Conservation (phyloP, 2,888 invertebrate genomes). For the Norana najaformis region DNA sequence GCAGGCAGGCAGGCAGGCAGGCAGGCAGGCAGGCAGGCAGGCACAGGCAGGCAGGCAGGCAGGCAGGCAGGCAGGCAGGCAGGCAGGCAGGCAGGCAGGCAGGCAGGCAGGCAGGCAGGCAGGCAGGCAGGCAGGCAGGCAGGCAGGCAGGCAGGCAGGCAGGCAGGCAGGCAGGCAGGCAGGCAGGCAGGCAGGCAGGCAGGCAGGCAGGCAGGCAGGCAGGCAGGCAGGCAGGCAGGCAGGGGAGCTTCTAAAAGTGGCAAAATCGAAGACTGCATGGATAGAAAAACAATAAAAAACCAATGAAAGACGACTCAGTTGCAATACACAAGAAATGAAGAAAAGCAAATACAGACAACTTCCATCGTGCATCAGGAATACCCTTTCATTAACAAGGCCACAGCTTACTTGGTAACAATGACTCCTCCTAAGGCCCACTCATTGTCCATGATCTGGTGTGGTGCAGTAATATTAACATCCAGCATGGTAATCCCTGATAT, state of each 20-base stretch:
- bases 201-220: too few species aligned
- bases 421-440: conserved; percentile 82
- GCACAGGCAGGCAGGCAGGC: too few species aligned
- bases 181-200: too few species aligned
- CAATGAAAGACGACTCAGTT: background rate
- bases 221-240: background rate
- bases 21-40: too few species aligned
- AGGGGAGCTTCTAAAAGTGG: background rate
- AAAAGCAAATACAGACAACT: background rate
- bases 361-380: background rate
- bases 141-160: too few species aligned
- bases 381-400: background rate
- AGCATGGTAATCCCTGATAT: conserved; percentile 79
- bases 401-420: conserved; percentile 78
- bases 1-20: background rate
- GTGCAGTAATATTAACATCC: conserved; percentile 95
- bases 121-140: too few species aligned
- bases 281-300: background rate
- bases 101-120: background rate
- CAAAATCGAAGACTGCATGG: background rate
- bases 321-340: background rate
- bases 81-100: background rate
- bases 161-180: too few species aligned
- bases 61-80: too few species aligned
- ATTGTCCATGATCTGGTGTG: conserved; percentile 87